Percentiles rank a stretch among this genome's conserved stretches.
phyloP scores from a whole-genome alignment of 2,888 invertebrate species.

The Vanessa cardui region DNA sequence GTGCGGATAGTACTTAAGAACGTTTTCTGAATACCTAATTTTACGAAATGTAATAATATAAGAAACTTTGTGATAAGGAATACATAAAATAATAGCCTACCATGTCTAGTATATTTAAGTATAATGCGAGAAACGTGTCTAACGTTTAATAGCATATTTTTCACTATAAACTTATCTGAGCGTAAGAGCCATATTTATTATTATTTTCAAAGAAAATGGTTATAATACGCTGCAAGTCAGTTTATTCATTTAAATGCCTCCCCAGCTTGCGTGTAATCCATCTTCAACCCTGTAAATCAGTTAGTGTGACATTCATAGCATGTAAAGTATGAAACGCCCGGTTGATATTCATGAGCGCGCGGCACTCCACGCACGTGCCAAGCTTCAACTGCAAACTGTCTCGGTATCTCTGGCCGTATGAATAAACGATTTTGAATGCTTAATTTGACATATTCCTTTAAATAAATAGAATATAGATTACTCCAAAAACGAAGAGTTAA shows the following conservation, averaged over 20 bases:
- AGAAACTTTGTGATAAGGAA: not conserved
- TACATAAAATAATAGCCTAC: not conserved
- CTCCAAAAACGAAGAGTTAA: not conserved
- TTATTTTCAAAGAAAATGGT: not conserved
- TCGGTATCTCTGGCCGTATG: slow-evolving; percentile 40
- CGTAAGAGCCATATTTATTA: too few species aligned
- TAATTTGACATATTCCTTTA: slow-evolving; percentile 9
- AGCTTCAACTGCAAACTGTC: slow-evolving; percentile 45
- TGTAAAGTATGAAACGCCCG: slow-evolving; percentile 50
- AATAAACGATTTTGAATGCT: slow-evolving; percentile 34
- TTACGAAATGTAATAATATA: not conserved
- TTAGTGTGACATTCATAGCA: slow-evolving; percentile 28
- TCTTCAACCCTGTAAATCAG: slow-evolving; percentile 31
- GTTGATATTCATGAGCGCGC: slow-evolving; percentile 56
- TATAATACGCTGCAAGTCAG: not conserved
- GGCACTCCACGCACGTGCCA: slow-evolving; percentile 53
- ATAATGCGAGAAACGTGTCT: too few species aligned
- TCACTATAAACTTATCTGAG: too few species aligned
- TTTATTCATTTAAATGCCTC: slow-evolving; percentile 14
- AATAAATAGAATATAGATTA: not conserved
- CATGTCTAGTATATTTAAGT: too few species aligned
- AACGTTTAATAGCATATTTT: too few species aligned
- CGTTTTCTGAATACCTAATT: slow-evolving; percentile 13
- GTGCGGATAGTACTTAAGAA: slow-evolving; percentile 17
- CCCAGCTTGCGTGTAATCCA: slow-evolving; percentile 46